Percentiles rank a stretch among this genome's conserved stretches.
Evolutionary conservation across 2,888 invertebrate species (phyloP).

Genomic region (Metacarcinus magister): DNA sequence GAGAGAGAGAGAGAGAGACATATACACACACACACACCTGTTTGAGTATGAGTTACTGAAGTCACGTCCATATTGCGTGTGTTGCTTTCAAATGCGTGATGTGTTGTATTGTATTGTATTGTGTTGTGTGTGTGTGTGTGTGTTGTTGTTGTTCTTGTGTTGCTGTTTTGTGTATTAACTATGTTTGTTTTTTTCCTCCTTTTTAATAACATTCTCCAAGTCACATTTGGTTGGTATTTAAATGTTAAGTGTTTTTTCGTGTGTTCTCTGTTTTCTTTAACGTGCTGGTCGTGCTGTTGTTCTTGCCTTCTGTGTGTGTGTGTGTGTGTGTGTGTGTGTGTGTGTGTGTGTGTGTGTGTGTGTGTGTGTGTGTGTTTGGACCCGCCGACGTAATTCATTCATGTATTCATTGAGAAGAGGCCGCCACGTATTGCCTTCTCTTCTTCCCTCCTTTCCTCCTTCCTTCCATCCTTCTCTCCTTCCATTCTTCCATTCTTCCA

Average conservation of each 20-base stretch:
- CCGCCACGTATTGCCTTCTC: neutral
- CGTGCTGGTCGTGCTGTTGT: neutral
- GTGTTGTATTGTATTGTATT: neutral
- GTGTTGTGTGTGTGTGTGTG: neutral
- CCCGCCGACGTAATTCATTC: slow-evolving; percentile 8
- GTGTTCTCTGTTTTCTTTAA: neutral
- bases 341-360: slow-evolving; percentile 26
- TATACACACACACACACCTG: neutral
- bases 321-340: slow-evolving; percentile 20
- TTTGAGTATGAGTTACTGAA: neutral
- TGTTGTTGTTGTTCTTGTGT: neutral
- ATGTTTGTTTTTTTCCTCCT: neutral
- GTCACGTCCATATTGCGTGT: neutral
- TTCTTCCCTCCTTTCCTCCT: neutral
- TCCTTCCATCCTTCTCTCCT: neutral
- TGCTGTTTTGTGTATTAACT: too few species aligned
- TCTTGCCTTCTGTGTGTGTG: neutral
- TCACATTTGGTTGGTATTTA: neutral
- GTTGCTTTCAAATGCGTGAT: neutral
- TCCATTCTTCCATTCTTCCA: neutral
- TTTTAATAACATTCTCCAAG: neutral
- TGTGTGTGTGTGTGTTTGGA: slow-evolving; percentile 14
- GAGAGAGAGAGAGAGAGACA: slow-evolving; percentile 30
- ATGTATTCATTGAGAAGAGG: slow-evolving; percentile 26
- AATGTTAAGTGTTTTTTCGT: neutral